phyloP scores from a whole-genome alignment of 2,113 vertebrate species.

The Eublepharis macularius region DNA sequence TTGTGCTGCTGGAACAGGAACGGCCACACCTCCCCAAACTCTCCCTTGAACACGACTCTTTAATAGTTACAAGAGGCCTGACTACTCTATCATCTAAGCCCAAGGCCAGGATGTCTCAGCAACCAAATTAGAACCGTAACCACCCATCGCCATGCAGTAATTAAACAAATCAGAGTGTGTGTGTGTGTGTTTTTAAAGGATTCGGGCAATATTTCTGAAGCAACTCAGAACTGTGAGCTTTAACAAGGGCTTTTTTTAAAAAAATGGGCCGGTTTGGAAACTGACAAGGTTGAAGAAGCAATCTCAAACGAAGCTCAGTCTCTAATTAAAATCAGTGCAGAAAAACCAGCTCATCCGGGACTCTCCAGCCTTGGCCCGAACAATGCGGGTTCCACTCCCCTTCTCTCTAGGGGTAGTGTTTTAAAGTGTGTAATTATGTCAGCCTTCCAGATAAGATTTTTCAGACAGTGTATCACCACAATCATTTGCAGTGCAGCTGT shows the following conservation, averaged over 20 bases:
- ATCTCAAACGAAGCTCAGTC: background rate
- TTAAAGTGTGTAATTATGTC: background rate
- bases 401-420: background rate
- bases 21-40: background rate
- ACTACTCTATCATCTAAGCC: background rate
- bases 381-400: background rate
- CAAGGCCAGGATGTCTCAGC: background rate
- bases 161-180: background rate
- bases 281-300: background rate
- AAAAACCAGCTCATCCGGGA: background rate
- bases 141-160: background rate
- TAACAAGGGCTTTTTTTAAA: background rate
- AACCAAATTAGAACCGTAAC: background rate
- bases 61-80: background rate
- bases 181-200: background rate
- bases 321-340: background rate
- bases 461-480: background rate
- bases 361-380: background rate
- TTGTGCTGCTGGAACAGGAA: background rate
- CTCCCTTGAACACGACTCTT: background rate
- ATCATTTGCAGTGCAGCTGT: background rate
- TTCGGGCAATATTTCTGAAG: background rate
- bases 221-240: background rate
- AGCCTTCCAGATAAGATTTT: background rate
- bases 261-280: background rate